Evolutionary conservation across 1,140 invertebrate genomes (phyloP).

Genomic region (Euborellia annulipes): DNA sequence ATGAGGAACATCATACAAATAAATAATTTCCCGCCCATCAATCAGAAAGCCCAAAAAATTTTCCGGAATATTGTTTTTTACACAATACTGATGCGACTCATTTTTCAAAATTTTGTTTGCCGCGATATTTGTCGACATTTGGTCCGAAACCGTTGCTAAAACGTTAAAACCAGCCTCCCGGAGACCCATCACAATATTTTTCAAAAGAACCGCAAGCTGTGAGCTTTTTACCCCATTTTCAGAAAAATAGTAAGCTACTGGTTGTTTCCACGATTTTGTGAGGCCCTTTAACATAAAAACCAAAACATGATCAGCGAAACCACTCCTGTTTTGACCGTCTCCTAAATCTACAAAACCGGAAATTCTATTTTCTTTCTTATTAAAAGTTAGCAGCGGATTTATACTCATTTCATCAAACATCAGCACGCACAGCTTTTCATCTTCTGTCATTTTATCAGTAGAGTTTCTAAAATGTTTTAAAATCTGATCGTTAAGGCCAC

Average conservation of each 20-base stretch:
- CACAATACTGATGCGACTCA: conserved; percentile 5
- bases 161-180: conserved; percentile 5
- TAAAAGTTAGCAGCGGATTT: conserved; percentile 17
- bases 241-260: conserved; percentile 17
- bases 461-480: conserved; percentile 16
- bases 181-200: not conserved
- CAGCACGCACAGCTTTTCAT: conserved; percentile 19
- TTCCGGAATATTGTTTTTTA: no score
- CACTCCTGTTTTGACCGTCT: conserved; percentile 6
- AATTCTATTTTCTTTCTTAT: conserved; percentile 15
- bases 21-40: conserved; percentile 4
- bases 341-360: conserved; percentile 18
- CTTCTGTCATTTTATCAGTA: conserved; percentile 13
- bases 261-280: conserved; percentile 19
- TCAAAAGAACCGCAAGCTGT: conserved; percentile 1
- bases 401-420: conserved; percentile 25
- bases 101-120: conserved; percentile 4
- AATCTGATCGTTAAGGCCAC: conserved; percentile 19
- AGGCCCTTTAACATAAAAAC: conserved; percentile 22
- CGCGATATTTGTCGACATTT: conserved; percentile 6
- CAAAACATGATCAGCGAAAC: conserved; percentile 20
- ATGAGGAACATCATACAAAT: conserved; percentile 12
- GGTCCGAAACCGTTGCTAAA: conserved; percentile 7
- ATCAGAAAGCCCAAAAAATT: conserved; percentile 6
- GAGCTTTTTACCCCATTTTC: conserved; percentile 4